Base-by-base conservation (phyloP, 1,140 invertebrate species). In the Leptinotarsa defecta region DNA sequence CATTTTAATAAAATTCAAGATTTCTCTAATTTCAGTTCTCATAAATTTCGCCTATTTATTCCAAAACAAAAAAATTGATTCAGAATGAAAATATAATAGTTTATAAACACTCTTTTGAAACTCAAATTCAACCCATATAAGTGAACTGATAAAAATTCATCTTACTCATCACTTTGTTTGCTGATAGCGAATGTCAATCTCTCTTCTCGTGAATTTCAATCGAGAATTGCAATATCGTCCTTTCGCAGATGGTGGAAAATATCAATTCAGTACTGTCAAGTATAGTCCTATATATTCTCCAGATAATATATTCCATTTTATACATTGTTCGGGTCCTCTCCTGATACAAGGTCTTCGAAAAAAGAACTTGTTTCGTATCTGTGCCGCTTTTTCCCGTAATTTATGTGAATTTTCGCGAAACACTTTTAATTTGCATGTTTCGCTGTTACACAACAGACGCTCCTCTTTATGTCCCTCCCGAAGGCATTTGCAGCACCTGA, bases 361-460 rank as follows among this genome's bases (percentile, higher is more conserved):
- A 62, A 62, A 62, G 64, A 65, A 65, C 64, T 65, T 20, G 27
- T 65, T 65, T 22, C 64, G 64, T 34, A 24, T 22, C 64, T 24
- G 20, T 22, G 20, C 13, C 22, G 64, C 64, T 65, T 65, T 34
- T 22, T 65, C 64, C 11, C 22, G 27, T 65, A 65, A 65, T 65
- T 65, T 65, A 65, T 65, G 64, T 65, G 64, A 65, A 65, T 34
- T 65, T 65, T 34, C 64, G 20, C 64, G 20, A 34, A 65, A 65
- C 27, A 65, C 64, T 65, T 65, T 65, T 65, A 65, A 65, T 65
- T 65, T 65, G 64, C 64, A 65, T 65, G 64, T 65, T 65, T 65
- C 64, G 64, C 20, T 65, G 64, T 65, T 65, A 34, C 64, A 65
- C 27, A 65, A 57, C 52, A 57, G 52, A 17, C 52, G 52, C 52